phyloP scores from a whole-genome alignment of 1,140 invertebrate genomes.

The Mercenaria mercenaria region DNA sequence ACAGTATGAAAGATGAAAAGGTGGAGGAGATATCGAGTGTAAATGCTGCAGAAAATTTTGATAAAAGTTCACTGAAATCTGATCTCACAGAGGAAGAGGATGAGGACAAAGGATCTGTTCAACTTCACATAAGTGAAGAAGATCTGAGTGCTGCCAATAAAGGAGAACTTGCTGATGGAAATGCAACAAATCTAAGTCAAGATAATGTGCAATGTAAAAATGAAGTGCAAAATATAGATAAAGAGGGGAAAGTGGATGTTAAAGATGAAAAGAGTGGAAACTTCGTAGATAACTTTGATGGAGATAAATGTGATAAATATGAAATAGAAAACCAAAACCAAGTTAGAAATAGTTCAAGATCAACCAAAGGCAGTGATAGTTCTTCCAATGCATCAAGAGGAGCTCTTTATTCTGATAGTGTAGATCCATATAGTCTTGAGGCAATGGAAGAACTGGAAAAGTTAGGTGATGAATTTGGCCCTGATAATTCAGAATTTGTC shows the following conservation, averaged over 20 bases:
- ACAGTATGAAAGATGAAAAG: not conserved
- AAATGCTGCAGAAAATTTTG: slow-evolving; percentile 30
- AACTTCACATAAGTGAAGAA: slow-evolving; percentile 58
- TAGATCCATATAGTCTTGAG: slow-evolving; percentile 82
- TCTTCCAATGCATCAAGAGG: slow-evolving; percentile 31
- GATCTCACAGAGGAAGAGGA: slow-evolving; percentile 39
- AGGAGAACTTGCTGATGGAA: not conserved
- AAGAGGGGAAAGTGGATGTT: not conserved
- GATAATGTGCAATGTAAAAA: slow-evolving; percentile 36
- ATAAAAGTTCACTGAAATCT: slow-evolving; percentile 54
- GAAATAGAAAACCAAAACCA: slow-evolving; percentile 13
- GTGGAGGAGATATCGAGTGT: too few species aligned
- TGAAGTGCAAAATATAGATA: not conserved
- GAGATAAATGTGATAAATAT: not conserved
- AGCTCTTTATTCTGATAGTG: slow-evolving; percentile 59
- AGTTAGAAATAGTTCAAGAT: slow-evolving; percentile 9
- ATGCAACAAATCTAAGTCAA: slow-evolving; percentile 3
- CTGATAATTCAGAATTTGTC: slow-evolving; percentile 64
- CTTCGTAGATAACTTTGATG: too few species aligned
- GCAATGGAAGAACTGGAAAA: slow-evolving; percentile 85
- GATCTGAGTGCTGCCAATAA: slow-evolving; percentile 3
- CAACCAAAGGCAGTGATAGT: slow-evolving; percentile 51
- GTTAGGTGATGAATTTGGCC: slow-evolving; percentile 77
- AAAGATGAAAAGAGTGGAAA: too few species aligned
- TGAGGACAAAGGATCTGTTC: slow-evolving; percentile 7